Conservation (phyloP, 2,888 invertebrate genomes). For the Acronicta alni region DNA sequence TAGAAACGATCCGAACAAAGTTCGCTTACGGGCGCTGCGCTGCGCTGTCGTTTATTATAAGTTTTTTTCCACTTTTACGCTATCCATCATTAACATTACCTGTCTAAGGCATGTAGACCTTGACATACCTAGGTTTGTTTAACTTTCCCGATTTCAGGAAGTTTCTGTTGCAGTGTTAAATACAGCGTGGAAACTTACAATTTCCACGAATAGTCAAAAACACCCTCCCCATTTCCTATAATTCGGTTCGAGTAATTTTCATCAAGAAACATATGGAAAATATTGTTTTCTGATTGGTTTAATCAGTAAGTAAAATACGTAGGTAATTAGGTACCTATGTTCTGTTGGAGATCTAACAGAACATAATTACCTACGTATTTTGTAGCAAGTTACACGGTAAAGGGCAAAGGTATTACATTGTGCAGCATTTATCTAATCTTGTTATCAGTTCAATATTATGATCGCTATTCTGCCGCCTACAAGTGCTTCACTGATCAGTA, state of each 20-base stretch:
- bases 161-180: conserved; percentile 16
- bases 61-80: conserved; percentile 29
- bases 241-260: not conserved
- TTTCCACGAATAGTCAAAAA: not conserved
- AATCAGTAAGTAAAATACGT: too few species aligned
- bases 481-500: conserved; percentile 61
- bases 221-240: too few species aligned
- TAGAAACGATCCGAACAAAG: conserved; percentile 16
- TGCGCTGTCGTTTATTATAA: conserved; percentile 21
- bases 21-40: conserved; percentile 12
- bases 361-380: conserved; percentile 5
- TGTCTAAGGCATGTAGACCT: conserved; percentile 35
- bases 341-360: not conserved
- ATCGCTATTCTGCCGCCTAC: conserved; percentile 74
- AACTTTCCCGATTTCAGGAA: conserved; percentile 45
- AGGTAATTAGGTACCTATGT: too few species aligned
- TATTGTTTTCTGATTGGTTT: not conserved
- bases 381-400: conserved; percentile 23
- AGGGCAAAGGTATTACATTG: conserved; percentile 70
- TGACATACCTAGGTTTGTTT: conserved; percentile 49
- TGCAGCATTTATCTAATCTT: conserved; percentile 83
- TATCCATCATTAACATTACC: conserved; percentile 42
- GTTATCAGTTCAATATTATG: conserved; percentile 84
- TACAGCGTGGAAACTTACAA: too few species aligned
- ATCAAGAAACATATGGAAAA: not conserved